Evolutionary conservation across 2,797 vertebrate genomes (phyloP), one percentile per base, ranked within the genome.

Genomic region (Channa striata): DNA sequence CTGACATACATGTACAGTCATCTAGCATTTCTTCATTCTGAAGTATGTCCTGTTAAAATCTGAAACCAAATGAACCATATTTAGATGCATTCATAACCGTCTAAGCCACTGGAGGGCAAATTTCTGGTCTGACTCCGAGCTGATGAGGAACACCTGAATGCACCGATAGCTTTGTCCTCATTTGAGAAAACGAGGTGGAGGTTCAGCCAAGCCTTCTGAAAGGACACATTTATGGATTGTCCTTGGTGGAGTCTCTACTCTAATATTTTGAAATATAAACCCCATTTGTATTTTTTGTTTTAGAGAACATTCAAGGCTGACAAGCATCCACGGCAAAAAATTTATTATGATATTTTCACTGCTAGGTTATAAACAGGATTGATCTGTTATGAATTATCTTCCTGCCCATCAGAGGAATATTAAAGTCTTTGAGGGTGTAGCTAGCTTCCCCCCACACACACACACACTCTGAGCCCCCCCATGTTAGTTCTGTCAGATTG

Each of bases 361-460:
- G 49, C 21, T 67, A 56, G 68, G 65, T 83, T 61, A 58, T 54
- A 61, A 66, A 69, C 53, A 36, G 40, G 36, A 14, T 37, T 13
- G 68, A 67, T 71, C 47, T 8, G 1, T 48, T 36, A 23, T 74
- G 59, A 68, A 73, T 72, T 51, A 23, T 70, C 66, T 36, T 58
- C 20, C 68, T 49, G 50, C 39, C 63, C 50, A 52, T 82, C 70
- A 74, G 33, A 68, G 46, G 12, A 46, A 60, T 54, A 59, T 51
- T 36, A 81, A 84, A 62, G 50, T 80, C 68, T 80, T 54, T 6
- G 21, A 68, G 47, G 83, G 79, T 13, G 16, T 59, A 20, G 63
- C 11, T 20, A 33, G 59, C 69, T 67, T n/a, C n/a, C n/a, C n/a
- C n/a, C n/a, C 64, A 78, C 81, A 74, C 43, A 43, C 57, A 40